phyloP scores from a whole-genome alignment of 2,888 invertebrate species.

The Clepsis dumicolana region DNA sequence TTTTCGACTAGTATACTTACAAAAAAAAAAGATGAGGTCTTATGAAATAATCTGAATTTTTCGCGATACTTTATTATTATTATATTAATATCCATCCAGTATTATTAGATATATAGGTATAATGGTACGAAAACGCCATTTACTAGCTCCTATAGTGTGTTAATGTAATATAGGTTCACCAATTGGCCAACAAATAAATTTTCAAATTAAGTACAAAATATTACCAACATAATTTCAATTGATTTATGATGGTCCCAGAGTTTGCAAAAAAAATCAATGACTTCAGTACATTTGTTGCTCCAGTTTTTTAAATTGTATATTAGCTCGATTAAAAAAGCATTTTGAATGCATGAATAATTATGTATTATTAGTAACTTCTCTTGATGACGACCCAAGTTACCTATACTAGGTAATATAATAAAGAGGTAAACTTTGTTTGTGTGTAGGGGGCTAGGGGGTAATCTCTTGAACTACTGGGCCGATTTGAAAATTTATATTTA shows the following conservation, averaged over 20 bases:
- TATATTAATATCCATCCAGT: conserved; percentile 84
- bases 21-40: conserved; percentile 78
- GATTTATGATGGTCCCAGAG: conserved; percentile 17
- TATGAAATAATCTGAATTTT: conserved; percentile 82
- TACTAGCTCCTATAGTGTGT: conserved; percentile 74
- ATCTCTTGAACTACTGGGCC: too few relatives aligned
- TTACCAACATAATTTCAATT: conserved; percentile 35
- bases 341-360: neutral
- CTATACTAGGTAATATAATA: too few relatives aligned
- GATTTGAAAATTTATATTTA: too few relatives aligned
- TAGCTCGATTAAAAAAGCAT: neutral
- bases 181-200: conserved; percentile 64
- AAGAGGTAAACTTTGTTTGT: too few relatives aligned
- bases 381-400: too few relatives aligned
- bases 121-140: conserved; percentile 67
- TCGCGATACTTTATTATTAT: conserved; percentile 80
- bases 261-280: neutral
- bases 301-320: conserved; percentile 12
- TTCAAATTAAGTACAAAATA: conserved; percentile 56
- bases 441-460: too few relatives aligned
- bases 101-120: conserved; percentile 83
- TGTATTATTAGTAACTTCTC: too few relatives aligned
- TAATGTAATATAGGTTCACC: conserved; percentile 70
- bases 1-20: conserved; percentile 83
- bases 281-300: conserved; percentile 19